Evolutionary conservation across 2,797 vertebrate species (phyloP).

Genomic region (Sternarchorhynchus goeldii): DNA sequence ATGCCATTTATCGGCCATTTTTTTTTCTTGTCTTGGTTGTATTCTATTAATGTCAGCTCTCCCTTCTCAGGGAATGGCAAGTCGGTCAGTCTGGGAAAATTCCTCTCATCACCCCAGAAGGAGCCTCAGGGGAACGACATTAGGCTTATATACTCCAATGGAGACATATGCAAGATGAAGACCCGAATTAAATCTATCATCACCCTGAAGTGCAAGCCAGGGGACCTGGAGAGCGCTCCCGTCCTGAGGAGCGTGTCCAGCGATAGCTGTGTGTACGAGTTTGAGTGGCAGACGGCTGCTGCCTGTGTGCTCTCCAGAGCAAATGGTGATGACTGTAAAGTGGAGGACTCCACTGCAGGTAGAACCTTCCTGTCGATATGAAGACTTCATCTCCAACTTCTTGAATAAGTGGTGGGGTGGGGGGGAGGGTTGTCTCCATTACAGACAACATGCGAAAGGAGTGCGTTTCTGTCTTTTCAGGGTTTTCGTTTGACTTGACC

Average conservation of each 20-base stretch:
- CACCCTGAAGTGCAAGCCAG: constrained; percentile 89
- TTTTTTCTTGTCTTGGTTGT: neutral
- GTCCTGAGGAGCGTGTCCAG: constrained; percentile 73
- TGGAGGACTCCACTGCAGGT: constrained; percentile 89
- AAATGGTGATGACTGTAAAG: constrained; percentile 86
- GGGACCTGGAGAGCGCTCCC: constrained; percentile 86
- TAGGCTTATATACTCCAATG: constrained; percentile 81
- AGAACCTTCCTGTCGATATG: neutral
- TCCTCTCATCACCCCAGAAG: constrained; percentile 82
- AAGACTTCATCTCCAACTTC: too few species aligned
- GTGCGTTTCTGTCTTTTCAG: constrained; percentile 62
- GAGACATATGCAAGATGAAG: constrained; percentile 74
- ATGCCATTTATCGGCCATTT: neutral
- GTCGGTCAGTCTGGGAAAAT: constrained; percentile 82
- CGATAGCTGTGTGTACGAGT: constrained; percentile 78
- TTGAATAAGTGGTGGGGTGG: too few species aligned
- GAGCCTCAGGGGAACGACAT: constrained; percentile 78
- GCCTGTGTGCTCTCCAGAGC: constrained; percentile 88
- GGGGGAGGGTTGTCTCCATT: too few species aligned
- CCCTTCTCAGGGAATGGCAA: constrained; percentile 42
- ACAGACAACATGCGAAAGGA: neutral
- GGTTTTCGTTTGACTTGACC: constrained; percentile 88
- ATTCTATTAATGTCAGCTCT: neutral
- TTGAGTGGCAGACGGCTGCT: constrained; percentile 91
- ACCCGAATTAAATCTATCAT: constrained; percentile 80